A percentile compares a stretch with the other conserved stretches of the same genome.
These are phyloP conservation scores for Atta colombica DNA, from an alignment of 1,140 invertebrate genomes.

Conservation along the genomic window DNA sequence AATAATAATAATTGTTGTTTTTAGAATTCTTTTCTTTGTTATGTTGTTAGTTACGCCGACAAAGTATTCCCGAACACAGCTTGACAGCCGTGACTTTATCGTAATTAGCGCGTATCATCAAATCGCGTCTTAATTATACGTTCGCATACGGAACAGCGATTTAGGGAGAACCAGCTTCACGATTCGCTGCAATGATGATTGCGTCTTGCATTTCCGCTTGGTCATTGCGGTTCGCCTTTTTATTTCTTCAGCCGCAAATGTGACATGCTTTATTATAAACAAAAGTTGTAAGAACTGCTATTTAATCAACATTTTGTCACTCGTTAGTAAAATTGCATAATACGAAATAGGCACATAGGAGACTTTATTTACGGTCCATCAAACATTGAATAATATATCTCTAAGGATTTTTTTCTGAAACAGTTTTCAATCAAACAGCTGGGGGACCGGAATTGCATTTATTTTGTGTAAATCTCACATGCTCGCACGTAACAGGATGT, in stretches of 20 bases:
- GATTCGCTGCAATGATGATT: conserved; percentile 34
- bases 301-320: conserved; percentile 26
- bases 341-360: neutral
- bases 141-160: neutral
- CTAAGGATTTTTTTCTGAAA: neutral
- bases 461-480: neutral
- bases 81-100: neutral
- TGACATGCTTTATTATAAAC: conserved; percentile 13
- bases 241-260: neutral
- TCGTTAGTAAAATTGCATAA: conserved; percentile 51
- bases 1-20: neutral
- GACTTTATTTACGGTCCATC: conserved; percentile 36
- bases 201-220: conserved; percentile 26
- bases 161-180: neutral
- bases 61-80: neutral
- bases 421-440: neutral
- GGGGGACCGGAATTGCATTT: conserved; percentile 18
- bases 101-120: conserved; percentile 45
- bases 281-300: conserved; percentile 15
- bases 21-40: neutral
- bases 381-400: conserved; percentile 30
- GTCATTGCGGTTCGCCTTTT: neutral
- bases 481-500: too few relatives aligned
- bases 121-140: conserved; percentile 25
- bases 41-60: neutral